These are phyloP conservation scores for Cataglyphis livida DNA, from an alignment of 2,888 invertebrate genomes.

Conservation along the genomic window DNA sequence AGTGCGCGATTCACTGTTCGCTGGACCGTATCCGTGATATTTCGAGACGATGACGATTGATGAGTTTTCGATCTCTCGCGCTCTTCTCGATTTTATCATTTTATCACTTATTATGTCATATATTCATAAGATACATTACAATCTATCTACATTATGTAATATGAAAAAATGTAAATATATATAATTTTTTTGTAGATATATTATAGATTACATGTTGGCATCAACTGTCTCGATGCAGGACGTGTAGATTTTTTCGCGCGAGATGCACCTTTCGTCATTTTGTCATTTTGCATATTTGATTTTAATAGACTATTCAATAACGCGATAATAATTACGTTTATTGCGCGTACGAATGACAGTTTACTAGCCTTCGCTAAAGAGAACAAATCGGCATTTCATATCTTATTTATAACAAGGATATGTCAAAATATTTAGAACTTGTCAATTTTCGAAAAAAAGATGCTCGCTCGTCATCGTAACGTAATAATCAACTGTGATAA, in stretches of 20 bases:
- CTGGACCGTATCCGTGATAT: not conserved
- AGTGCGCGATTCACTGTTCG: constrained; percentile 26
- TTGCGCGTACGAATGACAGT: not conserved
- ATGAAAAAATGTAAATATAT: not conserved
- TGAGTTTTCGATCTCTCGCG: not conserved
- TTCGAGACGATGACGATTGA: not conserved
- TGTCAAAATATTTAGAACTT: not conserved
- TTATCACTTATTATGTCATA: not conserved
- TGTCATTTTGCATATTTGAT: not conserved
- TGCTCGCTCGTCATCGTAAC: not conserved
- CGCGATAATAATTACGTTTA: not conserved
- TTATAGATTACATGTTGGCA: not conserved
- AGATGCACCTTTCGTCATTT: not conserved
- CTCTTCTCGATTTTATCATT: not conserved
- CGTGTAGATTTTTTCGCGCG: not conserved
- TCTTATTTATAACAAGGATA: not conserved
- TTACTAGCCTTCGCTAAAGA: not conserved
- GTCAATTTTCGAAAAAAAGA: not conserved
- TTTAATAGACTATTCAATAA: not conserved
- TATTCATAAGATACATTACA: not conserved
- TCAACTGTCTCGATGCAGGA: not conserved
- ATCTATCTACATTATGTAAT: not conserved
- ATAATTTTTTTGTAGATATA: not conserved
- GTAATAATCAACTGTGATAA: not conserved
- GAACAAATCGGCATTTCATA: not conserved